Conservation (phyloP, 1,140 invertebrate species). For the Cataglyphis hispanica region DNA sequence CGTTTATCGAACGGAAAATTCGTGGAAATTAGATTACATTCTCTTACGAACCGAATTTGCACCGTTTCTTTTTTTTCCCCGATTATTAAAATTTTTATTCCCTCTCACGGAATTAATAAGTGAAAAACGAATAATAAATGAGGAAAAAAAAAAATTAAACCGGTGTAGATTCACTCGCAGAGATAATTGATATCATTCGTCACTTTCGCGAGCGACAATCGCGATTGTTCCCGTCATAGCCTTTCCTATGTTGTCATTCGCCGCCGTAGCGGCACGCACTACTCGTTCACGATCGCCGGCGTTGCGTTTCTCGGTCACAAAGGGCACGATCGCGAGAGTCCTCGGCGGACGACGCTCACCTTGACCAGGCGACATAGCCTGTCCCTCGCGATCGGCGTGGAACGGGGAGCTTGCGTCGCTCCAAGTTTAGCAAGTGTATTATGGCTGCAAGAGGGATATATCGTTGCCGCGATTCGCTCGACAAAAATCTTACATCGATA, state of each 20-base stretch:
- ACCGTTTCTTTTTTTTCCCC: background rate
- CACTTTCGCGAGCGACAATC: background rate
- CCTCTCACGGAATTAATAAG: too few relatives aligned
- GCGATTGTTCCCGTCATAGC: conserved; percentile 9
- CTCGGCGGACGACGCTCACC: conserved; percentile 67
- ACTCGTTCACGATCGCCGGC: conserved; percentile 51
- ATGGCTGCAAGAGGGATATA: too few relatives aligned
- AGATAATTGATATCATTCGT: background rate
- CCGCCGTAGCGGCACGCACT: background rate
- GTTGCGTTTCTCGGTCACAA: conserved; percentile 71
- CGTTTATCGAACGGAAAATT: conserved; percentile 23
- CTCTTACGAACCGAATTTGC: background rate
- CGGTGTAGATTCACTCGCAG: background rate
- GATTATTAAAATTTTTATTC: background rate
- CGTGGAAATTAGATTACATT: conserved; percentile 14
- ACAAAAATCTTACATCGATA: background rate
- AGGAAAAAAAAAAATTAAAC: background rate
- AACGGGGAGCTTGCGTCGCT: background rate
- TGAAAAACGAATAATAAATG: background rate
- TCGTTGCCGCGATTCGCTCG: background rate
- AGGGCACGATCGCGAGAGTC: conserved; percentile 66
- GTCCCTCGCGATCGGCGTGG: conserved; percentile 26
- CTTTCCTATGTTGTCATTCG: conserved; percentile 33
- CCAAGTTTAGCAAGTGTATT: too few relatives aligned
- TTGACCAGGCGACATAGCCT: conserved; percentile 65